Evolutionary conservation across 2,888 invertebrate species (phyloP).

Genomic region (Meloe dianella): DNA sequence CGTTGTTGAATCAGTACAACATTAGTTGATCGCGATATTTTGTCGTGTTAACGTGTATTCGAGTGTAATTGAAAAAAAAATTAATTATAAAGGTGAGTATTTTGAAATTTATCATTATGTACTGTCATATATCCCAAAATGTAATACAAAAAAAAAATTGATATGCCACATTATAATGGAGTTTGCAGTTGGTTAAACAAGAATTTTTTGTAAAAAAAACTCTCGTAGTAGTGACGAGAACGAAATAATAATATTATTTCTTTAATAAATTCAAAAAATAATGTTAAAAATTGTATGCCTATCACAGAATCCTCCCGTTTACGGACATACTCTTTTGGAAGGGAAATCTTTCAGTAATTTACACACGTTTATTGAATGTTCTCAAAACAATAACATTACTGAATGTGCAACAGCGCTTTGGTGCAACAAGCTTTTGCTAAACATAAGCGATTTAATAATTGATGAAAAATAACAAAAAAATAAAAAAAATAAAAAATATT

Average conservation of each 20-base stretch:
- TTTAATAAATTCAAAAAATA: background rate
- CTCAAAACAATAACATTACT: slow-evolving; percentile 39
- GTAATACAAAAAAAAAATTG: slow-evolving; percentile 35
- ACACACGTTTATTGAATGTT: slow-evolving; percentile 19
- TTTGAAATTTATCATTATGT: background rate
- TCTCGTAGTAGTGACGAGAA: background rate
- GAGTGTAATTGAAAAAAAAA: background rate
- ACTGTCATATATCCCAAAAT: slow-evolving; percentile 8
- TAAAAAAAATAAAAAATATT: background rate
- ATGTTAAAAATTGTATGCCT: background rate
- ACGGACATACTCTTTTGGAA: background rate
- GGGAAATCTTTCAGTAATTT: slow-evolving; percentile 16
- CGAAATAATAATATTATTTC: background rate
- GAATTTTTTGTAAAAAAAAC: background rate
- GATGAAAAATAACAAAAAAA: slow-evolving; percentile 14
- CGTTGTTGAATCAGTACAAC: background rate
- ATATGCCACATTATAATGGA: slow-evolving; percentile 55
- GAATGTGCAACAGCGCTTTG: slow-evolving; percentile 52
- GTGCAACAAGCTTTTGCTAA: slow-evolving; percentile 48
- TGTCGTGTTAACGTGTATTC: slow-evolving; percentile 4
- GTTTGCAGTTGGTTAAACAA: slow-evolving; percentile 54
- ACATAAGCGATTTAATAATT: slow-evolving; percentile 42
- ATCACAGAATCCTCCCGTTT: background rate
- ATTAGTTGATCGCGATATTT: slow-evolving; percentile 18
- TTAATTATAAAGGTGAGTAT: slow-evolving; percentile 20